Base-by-base conservation (phyloP, 1,140 invertebrate genomes). In the Dendrolimus kikuchii region DNA sequence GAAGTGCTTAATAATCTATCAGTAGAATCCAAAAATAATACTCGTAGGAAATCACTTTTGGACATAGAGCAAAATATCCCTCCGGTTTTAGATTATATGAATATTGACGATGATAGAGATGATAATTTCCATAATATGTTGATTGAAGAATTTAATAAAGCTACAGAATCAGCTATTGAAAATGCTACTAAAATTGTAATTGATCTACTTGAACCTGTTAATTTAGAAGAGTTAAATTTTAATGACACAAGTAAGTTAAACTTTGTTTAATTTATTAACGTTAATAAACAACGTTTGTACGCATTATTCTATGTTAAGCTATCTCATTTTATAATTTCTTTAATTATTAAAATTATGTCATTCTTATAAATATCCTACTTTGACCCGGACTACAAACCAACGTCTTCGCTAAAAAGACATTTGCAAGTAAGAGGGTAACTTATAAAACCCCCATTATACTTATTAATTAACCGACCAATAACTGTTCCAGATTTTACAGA, bases 1-100 rank as follows among this genome's bases (percentile, higher is more conserved):
- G 62, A 71, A 44, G 57, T 67, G 5, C 49, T 64, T 6, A 57
- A 46, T 8, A 63, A 55, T 40, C 55, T 70, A 5, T 57, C 49
- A n/a, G 46, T 60, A 38, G 60, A 68, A 5, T 44, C 10, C 7
- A 55, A 59, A 59, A 57, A 51, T 38, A 51, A 64, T 46, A 51
- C 42, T n/a, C 41, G 55, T 38, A 60, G 54, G 38, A 68, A 62
- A 45, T 44, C 49, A 9, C 40, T 37, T 49, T 10, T 54, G 40
- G n/a, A 49, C 4, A 43, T 9, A 8, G 4, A 40, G 23, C 44
- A 40, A 5, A 59, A 50, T 39, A 49, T 54, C n/a, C 45, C 38
- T 47, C 37, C 7, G 39, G 4, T 55, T 39, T 50, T 50, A n/a
- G 53, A 59, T 45, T 60, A 60, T 7, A 56, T 60, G 43, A 6